phyloP scores from a whole-genome alignment of 2,797 vertebrate species.

The Otolemur crassicaudatus region DNA sequence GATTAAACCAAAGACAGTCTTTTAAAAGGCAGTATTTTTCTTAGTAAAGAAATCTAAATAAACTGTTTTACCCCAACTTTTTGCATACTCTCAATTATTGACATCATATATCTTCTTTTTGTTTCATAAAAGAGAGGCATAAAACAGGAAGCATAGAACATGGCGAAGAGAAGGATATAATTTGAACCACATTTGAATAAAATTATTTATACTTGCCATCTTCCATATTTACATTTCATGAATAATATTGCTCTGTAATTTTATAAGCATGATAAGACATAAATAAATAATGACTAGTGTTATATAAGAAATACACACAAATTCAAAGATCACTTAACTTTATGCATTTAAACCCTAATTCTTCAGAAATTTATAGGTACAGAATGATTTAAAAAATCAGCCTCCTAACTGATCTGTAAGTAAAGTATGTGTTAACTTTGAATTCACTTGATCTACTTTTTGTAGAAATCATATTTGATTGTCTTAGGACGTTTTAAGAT shows the following conservation, averaged over 20 bases:
- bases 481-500: background rate
- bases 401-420: background rate
- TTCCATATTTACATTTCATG: background rate
- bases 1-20: background rate
- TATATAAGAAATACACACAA: background rate
- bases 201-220: background rate
- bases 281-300: background rate
- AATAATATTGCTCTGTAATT: background rate
- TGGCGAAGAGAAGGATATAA: background rate
- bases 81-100: background rate
- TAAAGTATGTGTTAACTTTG: background rate
- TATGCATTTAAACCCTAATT: background rate
- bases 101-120: background rate
- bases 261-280: background rate
- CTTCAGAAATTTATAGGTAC: background rate
- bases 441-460: background rate
- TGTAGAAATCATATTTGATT: background rate
- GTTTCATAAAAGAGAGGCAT: background rate
- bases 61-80: background rate
- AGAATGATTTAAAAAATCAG: background rate
- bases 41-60: constrained; percentile 9
- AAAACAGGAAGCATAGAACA: background rate
- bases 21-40: background rate
- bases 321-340: background rate
- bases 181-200: background rate